Conservation (phyloP, 2,888 invertebrate genomes). For the Zygothrica quintamaculata region DNA sequence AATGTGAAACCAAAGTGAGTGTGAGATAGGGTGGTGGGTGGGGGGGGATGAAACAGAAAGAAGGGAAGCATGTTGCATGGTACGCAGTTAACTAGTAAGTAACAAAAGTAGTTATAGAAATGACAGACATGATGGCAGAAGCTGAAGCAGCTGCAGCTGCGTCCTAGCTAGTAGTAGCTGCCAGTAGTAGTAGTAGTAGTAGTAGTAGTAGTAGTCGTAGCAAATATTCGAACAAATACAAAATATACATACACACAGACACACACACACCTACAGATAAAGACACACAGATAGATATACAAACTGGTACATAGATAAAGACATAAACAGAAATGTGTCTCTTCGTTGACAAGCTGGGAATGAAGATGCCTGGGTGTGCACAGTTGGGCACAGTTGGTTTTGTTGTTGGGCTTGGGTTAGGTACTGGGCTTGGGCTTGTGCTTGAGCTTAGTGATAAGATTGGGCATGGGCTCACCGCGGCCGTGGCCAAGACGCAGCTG, state of each 20-base stretch:
- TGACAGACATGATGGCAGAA: slow-evolving; percentile 63
- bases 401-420: too few species aligned
- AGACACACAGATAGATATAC: slow-evolving; percentile 46
- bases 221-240: slow-evolving; percentile 6
- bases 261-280: slow-evolving; percentile 6
- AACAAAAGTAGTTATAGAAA: slow-evolving; percentile 79
- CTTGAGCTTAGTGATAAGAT: neutral
- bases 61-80: slow-evolving; percentile 16
- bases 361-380: slow-evolving; percentile 47
- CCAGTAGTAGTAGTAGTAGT: too few species aligned
- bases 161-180: slow-evolving; percentile 21
- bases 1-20: neutral
- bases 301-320: slow-evolving; percentile 2
- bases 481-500: slow-evolving; percentile 13
- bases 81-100: slow-evolving; percentile 73
- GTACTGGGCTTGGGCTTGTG: neutral
- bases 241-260: slow-evolving; percentile 6
- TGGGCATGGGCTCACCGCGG: neutral
- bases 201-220: too few species aligned
- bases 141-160: slow-evolving; percentile 30
- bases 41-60: neutral
- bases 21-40: neutral
- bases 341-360: slow-evolving; percentile 55
- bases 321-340: slow-evolving; percentile 40
- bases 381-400: slow-evolving; percentile 18